Percentiles rank a stretch among this genome's conserved stretches.
phyloP scores from a whole-genome alignment of 1,140 invertebrate genomes.

The Melitaea cinxia region DNA sequence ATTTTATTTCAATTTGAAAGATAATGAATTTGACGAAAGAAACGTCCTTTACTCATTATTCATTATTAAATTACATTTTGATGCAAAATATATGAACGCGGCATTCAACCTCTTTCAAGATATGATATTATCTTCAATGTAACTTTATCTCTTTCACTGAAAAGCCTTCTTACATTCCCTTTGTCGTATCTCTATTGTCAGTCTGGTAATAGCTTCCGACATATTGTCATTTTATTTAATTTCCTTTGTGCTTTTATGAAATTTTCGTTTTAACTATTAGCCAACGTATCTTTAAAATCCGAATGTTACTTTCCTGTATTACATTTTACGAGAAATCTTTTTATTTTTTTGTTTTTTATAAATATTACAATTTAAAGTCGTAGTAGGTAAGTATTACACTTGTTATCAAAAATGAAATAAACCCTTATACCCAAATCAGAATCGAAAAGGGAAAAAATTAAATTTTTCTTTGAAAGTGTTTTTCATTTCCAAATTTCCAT shows the following conservation, averaged over 20 bases:
- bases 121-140: slow-evolving; percentile 55
- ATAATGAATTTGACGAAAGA: background rate
- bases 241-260: slow-evolving; percentile 57
- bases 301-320: background rate
- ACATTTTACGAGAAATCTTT: background rate
- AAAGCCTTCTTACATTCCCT: slow-evolving; percentile 67
- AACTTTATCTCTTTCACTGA: slow-evolving; percentile 63
- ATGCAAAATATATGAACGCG: slow-evolving; percentile 29
- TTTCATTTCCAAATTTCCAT: slow-evolving; percentile 66
- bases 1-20: background rate
- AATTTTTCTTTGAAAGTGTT: slow-evolving; percentile 54
- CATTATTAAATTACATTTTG: slow-evolving; percentile 18
- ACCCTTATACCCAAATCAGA: background rate
- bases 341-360: too few relatives aligned
- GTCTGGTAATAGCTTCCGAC: slow-evolving; percentile 61
- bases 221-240: slow-evolving; percentile 74
- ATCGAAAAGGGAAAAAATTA: slow-evolving; percentile 25
- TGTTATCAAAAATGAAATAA: background rate
- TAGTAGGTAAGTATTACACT: too few relatives aligned
- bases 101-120: slow-evolving; percentile 34
- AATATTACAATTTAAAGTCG: too few relatives aligned
- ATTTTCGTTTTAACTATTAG: slow-evolving; percentile 55
- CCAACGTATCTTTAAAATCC: too few relatives aligned
- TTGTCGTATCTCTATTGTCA: slow-evolving; percentile 69
- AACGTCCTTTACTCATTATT: slow-evolving; percentile 8